Conservation (phyloP, 2,888 invertebrate species). For the Oconnorella tubifera region DNA sequence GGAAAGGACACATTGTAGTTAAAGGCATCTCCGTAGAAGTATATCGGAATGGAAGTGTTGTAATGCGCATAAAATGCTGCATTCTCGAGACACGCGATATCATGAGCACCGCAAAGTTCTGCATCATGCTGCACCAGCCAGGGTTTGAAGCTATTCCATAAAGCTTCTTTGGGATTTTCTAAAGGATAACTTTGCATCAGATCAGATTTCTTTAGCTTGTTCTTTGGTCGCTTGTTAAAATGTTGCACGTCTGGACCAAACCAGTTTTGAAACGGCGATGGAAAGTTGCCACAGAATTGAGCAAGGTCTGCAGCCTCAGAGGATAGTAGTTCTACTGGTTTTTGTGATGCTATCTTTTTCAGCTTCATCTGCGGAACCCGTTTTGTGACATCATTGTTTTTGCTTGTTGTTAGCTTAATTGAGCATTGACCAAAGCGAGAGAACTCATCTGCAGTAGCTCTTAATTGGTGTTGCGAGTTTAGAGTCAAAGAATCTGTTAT, state of each 20-base stretch:
- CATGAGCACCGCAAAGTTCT: constrained; percentile 11
- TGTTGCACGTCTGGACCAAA: neutral
- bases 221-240: too few species aligned
- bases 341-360: too few species aligned
- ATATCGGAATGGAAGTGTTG: neutral
- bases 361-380: too few species aligned
- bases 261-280: too few species aligned
- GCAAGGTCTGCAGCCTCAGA: neutral
- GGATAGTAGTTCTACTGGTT: neutral
- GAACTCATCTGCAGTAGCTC: too few species aligned
- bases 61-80: neutral
- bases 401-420: too few species aligned
- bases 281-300: too few species aligned
- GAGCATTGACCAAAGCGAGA: too few species aligned
- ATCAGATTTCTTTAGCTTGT: too few species aligned
- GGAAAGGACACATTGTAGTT: neutral
- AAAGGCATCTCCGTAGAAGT: constrained; percentile 1
- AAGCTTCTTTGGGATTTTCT: neutral
- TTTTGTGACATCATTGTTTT: too few species aligned
- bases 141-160: constrained; percentile 16
- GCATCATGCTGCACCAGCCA: constrained; percentile 23
- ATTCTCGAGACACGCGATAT: constrained; percentile 6
- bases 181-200: too few species aligned
- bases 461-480: neutral
- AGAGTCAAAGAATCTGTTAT: neutral